Evolutionary conservation across 2,888 invertebrate species (phyloP), one percentile per base, ranked within the genome.

Genomic region (Lymantria monacha): DNA sequence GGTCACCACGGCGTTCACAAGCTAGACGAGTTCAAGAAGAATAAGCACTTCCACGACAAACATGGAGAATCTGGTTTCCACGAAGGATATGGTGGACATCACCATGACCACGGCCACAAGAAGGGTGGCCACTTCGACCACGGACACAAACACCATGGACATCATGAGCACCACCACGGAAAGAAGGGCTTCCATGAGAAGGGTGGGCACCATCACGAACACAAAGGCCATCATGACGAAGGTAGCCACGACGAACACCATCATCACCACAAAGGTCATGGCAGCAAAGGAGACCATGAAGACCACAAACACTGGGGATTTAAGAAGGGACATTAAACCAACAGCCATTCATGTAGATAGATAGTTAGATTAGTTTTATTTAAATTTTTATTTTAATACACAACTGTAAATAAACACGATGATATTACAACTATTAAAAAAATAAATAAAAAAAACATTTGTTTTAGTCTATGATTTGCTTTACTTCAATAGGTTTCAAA

Each of bases 1-100:
- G 96, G 97, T 46, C 95, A 96, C 69, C 96, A 97, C 75, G 95
- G 96, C 62, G 93, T 96, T 1, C 96, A 97, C 85, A 96, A 97
- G 79, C 77, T 95, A 78, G 95, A 97, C 81, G 96, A 96, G 79
- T 96, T 94, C 85, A 95, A 96, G 77, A 96, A 96, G 77, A 93
- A 96, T 70, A 96, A 96, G 71, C 95, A 96, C 78, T 96, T 95
- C 93, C 96, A 94, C 80, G 95, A 96, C 67, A 96, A 96, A 79
- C 94, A 95, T 67, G 96, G 96, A 66, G 95, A 95, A 63, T 93
- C 93, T 48, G 96, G 95, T 0, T 93, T 93, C 72, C 94, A 96
- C 76, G 95, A 95, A 72, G 95, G 95, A 60, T 94, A 96, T 73
- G 96, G 96, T 49, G 95, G 93, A 33, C 94, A 94, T 77, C 95